These are phyloP conservation scores for Manduca sexta DNA, from an alignment of 1,140 invertebrate genomes.

Conservation along the genomic window DNA sequence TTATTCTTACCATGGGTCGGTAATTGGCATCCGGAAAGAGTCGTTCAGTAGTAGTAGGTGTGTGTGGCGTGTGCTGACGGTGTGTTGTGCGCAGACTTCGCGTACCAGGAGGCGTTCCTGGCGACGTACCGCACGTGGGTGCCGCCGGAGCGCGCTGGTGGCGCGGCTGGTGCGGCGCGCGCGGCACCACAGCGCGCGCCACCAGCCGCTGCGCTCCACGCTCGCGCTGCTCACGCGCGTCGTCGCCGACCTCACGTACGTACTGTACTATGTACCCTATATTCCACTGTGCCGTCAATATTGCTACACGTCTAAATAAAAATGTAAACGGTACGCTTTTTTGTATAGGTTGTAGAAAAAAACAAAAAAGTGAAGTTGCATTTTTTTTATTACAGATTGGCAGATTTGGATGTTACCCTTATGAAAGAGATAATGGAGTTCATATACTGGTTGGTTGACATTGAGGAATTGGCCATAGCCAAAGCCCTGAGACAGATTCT, in stretches of 20 bases:
- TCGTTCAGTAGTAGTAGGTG: not conserved
- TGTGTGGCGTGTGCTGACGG: not conserved
- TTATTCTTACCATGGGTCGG: no score
- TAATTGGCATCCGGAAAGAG: no score
- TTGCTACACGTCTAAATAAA: no score
- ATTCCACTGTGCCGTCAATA: no score
- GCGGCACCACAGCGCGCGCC: constrained; percentile 81
- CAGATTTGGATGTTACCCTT: constrained; percentile 85
- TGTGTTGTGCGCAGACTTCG: constrained; percentile 79
- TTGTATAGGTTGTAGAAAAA: no score
- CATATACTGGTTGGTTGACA: constrained; percentile 91
- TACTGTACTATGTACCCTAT: no score
- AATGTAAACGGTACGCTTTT: no score
- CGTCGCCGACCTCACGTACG: constrained; percentile 80
- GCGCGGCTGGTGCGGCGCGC: constrained; percentile 88
- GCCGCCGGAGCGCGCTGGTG: constrained; percentile 88
- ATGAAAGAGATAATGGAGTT: constrained; percentile 90
- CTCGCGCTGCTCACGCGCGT: constrained; percentile 73
- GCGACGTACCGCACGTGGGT: constrained; percentile 97
- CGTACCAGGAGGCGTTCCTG: constrained; percentile 97
- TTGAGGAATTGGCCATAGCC: constrained; percentile 90
- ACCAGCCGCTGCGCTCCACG: constrained; percentile 80
- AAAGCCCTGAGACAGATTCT: constrained; percentile 92
- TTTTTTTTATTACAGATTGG: constrained; percentile 77
- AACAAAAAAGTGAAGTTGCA: no score